phyloP scores from a whole-genome alignment of 1,140 invertebrate genomes.

The Ips nitidus region DNA sequence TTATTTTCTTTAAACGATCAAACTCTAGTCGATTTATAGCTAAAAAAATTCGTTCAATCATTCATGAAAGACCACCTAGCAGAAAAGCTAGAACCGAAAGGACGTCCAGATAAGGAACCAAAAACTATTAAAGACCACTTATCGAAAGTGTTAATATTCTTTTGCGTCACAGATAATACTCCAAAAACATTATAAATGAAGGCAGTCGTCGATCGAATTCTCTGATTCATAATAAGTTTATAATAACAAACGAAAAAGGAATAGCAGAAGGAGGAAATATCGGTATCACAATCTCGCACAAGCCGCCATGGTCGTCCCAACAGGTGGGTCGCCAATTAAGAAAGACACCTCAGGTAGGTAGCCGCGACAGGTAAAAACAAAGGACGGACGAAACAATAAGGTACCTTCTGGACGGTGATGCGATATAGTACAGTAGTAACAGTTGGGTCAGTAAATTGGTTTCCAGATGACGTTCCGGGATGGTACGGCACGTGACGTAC shows the following conservation, averaged over 20 bases:
- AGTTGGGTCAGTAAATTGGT: constrained; percentile 44
- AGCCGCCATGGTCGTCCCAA: constrained; percentile 9
- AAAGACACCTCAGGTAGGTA: constrained; percentile 27
- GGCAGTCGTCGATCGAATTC: too few relatives aligned
- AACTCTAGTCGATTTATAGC: not conserved
- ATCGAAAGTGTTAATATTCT: constrained; percentile 12
- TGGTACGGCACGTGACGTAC: constrained; percentile 46
- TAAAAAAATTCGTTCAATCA: not conserved
- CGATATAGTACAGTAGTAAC: constrained; percentile 33
- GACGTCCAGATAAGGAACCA: not conserved
- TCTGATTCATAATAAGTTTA: not conserved
- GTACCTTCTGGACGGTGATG: constrained; percentile 32
- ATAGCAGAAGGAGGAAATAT: not conserved
- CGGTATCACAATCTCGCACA: not conserved
- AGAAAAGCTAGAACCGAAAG: not conserved
- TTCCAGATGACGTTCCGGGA: constrained; percentile 43
- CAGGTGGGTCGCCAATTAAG: constrained; percentile 31
- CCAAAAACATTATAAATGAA: not conserved
- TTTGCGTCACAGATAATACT: constrained; percentile 10
- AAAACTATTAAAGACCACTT: constrained; percentile 15
- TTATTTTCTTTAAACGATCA: not conserved
- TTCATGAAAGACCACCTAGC: not conserved
- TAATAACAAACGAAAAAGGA: not conserved
- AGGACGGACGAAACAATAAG: constrained; percentile 42
- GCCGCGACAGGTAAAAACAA: constrained; percentile 22